Evolutionary conservation across 2,888 invertebrate species (phyloP), one percentile per base, ranked within the genome.

Genomic region (Agrochola litura): DNA sequence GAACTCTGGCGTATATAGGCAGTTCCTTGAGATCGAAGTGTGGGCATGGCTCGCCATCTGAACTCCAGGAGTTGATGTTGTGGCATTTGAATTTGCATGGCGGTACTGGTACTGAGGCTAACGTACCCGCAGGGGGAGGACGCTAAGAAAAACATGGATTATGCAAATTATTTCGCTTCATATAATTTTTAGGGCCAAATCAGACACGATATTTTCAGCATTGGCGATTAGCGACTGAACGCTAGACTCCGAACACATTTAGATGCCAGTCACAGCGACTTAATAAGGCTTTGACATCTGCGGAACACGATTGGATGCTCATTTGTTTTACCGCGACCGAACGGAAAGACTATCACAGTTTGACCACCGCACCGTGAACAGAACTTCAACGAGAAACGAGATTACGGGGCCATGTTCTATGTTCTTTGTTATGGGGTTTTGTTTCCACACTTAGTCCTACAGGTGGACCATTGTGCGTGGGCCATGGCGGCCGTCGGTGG

Each of bases 91-190:
- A 98, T 5, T 97, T 97, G 69, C 98, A 97, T 80, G 98, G 97
- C 2, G 99, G 99, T 52, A 99, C 98, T 12, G 98, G 97, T 6
- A 99, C 97, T 6, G 98, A 97, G 0, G 97, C 97, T 73, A 99
- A 91, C 89, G 98, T 97, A 66, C 98, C 97, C 1, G 97, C 93
- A 0, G 98, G 98, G 1, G 99, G 98, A 19, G 98, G 97, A 64
- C 97, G 97, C 97, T 98, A 91, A 0, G 1, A 56, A 75, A 12
- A 71, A n/a, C 16, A 43, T 30, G 10, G 12, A 30, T 25, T 19
- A 6, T 22, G 19, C 25, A 4, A 22, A 10, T 25, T 61, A 25
- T 70, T 30, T 14, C 14, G 6, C 3, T 43, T 37, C 10, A 22
- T 46, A 65, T 12, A 12, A 49, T 52, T 67, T 49, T 22, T 22